Conservation (phyloP, 2,888 invertebrate species). For the Mythimna vitellina region DNA sequence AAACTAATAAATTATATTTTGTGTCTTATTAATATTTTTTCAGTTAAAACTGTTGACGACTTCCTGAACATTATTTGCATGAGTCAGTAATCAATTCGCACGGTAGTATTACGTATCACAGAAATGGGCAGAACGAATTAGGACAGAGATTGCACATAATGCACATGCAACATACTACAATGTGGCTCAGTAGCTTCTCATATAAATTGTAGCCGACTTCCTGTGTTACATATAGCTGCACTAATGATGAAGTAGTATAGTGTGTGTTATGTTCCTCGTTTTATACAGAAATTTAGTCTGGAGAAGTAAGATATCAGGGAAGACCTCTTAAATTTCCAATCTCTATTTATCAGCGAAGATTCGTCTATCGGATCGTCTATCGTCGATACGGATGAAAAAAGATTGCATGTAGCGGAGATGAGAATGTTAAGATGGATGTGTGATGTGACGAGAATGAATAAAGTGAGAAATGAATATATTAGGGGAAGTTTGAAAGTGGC, state of each 20-base stretch:
- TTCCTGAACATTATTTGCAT: constrained; percentile 1
- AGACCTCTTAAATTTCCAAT: no score
- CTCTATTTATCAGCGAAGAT: no score
- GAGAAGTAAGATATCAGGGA: no score
- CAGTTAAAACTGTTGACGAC: no score
- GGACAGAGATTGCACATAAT: constrained; percentile 17
- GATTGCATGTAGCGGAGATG: no score
- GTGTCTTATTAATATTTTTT: background rate
- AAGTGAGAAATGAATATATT: no score
- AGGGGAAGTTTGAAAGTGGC: no score
- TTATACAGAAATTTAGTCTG: background rate
- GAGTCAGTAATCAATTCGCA: constrained; percentile 3
- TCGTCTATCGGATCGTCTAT: no score
- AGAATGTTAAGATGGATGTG: no score
- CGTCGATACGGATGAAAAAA: no score
- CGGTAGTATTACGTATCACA: constrained; percentile 12
- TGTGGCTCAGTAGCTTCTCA: constrained; percentile 11
- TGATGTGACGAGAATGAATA: no score
- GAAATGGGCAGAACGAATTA: constrained; percentile 10
- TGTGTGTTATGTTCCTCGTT: background rate
- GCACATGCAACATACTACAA: constrained; percentile 23
- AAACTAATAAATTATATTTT: no score
- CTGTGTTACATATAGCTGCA: constrained; percentile 19
- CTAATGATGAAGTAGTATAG: constrained; percentile 8
- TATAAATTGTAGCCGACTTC: constrained; percentile 13